Conservation (phyloP, 2,888 invertebrate species). For the Gnatocerus cornutus region DNA sequence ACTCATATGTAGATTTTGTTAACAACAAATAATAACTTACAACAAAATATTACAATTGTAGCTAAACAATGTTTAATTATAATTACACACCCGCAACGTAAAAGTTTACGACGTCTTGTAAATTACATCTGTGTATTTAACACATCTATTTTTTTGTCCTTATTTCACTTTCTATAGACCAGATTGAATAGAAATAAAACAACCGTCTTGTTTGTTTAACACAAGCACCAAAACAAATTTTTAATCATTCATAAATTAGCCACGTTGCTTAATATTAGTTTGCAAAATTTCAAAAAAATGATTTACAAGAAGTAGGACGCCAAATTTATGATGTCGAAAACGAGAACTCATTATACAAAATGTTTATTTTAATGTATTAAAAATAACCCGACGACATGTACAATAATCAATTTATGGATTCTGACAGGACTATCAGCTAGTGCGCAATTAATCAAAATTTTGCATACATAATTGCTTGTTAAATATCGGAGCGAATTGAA, state of each 20-base stretch:
- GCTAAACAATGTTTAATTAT: neutral
- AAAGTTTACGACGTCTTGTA: neutral
- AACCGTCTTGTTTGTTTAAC: neutral
- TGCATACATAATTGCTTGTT: neutral
- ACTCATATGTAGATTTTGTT: too few relatives aligned
- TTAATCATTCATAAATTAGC: conserved; percentile 14
- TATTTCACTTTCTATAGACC: neutral
- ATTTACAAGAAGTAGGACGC: conserved; percentile 3
- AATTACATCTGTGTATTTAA: neutral
- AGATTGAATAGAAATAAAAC: neutral
- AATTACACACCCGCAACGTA: neutral
- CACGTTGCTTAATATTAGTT: conserved; percentile 25
- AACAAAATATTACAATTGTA: too few relatives aligned
- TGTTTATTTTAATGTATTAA: conserved; percentile 3
- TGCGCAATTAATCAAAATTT: conserved; percentile 25
- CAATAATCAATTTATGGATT: conserved; percentile 22
- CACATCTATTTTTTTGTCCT: neutral
- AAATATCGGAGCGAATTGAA: neutral
- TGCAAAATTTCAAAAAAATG: conserved; percentile 24
- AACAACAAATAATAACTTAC: too few relatives aligned
- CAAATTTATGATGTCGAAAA: conserved; percentile 15
- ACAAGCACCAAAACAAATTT: conserved; percentile 3
- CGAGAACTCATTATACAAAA: conserved; percentile 18
- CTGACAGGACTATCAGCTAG: neutral
- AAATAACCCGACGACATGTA: neutral